Evolutionary conservation across 2,113 vertebrate species (phyloP).

Genomic region (Lagenorhynchus albirostris): DNA sequence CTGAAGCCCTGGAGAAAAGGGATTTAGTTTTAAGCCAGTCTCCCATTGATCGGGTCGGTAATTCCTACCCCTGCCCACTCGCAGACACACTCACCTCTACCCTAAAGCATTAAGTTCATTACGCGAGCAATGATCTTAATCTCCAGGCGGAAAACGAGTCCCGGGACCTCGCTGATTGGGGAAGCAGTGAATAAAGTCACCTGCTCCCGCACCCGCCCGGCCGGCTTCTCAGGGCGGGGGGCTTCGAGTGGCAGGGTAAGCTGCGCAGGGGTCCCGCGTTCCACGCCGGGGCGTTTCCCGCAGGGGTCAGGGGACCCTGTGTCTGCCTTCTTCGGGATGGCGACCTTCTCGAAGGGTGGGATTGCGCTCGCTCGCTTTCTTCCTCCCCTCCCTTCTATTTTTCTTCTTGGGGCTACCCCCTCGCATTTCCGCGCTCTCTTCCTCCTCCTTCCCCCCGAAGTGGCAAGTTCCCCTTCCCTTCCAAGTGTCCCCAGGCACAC

Average conservation of each 20-base stretch:
- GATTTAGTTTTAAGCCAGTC: conserved; percentile 65
- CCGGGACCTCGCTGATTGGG: not conserved
- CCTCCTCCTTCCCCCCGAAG: not conserved
- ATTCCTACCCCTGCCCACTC: conserved; percentile 41
- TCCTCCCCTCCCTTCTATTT: not conserved
- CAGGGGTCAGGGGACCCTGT: not conserved
- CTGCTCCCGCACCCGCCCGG: not conserved
- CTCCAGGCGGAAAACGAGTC: conserved; percentile 34
- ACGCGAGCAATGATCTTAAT: conserved; percentile 48
- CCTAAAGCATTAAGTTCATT: conserved; percentile 57
- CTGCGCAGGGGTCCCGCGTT: not conserved
- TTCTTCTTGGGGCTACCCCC: not conserved
- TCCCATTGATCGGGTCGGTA: conserved; percentile 25
- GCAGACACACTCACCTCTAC: conserved; percentile 51
- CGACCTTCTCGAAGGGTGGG: not conserved
- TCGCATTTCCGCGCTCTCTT: not conserved
- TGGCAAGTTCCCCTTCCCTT: not conserved
- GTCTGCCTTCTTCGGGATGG: not conserved
- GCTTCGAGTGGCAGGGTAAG: not conserved
- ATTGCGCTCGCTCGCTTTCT: not conserved
- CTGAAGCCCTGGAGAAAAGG: conserved; percentile 42
- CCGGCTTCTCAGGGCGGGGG: not conserved
- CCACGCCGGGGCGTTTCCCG: not conserved
- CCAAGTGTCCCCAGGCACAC: not conserved
- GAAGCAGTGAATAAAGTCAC: conserved; percentile 10